Percentiles rank a stretch among this genome's conserved stretches.
Evolutionary conservation across 1,140 invertebrate genomes (phyloP).

Genomic region (Gonatopus flavifemur): DNA sequence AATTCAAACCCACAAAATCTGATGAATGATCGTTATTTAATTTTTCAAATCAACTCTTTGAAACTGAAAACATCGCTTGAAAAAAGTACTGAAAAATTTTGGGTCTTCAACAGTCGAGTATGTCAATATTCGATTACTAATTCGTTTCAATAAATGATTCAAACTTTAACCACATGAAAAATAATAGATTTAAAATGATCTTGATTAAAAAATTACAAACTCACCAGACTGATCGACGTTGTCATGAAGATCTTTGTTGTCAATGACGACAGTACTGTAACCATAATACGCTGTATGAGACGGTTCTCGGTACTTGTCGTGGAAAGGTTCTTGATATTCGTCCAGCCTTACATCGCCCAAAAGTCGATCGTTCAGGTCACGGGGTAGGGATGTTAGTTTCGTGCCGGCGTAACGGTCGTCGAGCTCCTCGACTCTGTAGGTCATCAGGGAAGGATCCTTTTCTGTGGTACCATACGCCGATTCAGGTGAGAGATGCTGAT

Average conservation of each 20-base stretch:
- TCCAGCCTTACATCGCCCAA: conserved; percentile 55
- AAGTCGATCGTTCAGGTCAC: conserved; percentile 54
- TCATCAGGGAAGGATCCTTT: conserved; percentile 55
- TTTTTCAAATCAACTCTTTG: too few species aligned
- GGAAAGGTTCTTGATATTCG: conserved; percentile 61
- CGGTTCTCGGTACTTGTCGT: conserved; percentile 57
- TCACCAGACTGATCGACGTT: conserved; percentile 57
- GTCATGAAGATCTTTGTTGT: conserved; percentile 58
- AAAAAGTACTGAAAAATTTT: too few species aligned
- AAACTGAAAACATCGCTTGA: too few species aligned
- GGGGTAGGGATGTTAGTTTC: conserved; percentile 51
- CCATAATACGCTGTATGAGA: conserved; percentile 59
- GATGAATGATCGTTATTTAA: too few species aligned
- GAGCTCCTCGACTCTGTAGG: conserved; percentile 54
- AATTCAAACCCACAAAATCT: too few species aligned
- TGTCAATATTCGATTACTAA: too few species aligned
- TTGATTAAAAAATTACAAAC: conserved; percentile 14
- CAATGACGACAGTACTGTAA: conserved; percentile 60
- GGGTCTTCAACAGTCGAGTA: too few species aligned
- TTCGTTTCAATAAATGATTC: too few species aligned
- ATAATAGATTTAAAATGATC: too few species aligned
- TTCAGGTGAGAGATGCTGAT: conserved; percentile 53
- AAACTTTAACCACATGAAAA: not conserved
- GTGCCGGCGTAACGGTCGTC: conserved; percentile 54
- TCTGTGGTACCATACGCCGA: conserved; percentile 55